phyloP scores from a whole-genome alignment of 2,113 vertebrate genomes.

The Cichladusa arquata region DNA sequence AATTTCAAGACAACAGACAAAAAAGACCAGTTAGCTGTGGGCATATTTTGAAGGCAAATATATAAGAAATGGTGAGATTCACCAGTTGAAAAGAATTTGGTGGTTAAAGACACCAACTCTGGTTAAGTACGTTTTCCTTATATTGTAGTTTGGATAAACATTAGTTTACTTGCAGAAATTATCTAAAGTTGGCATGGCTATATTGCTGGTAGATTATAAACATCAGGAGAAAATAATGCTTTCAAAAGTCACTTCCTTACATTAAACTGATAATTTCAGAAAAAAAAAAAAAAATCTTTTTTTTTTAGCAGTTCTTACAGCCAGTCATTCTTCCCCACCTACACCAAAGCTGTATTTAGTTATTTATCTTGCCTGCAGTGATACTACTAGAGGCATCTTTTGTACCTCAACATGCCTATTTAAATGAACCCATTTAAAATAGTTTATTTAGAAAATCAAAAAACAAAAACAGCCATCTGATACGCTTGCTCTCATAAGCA shows the following conservation, averaged over 20 bases:
- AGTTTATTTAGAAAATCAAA: neutral
- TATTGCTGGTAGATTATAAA: neutral
- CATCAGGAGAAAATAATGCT: neutral
- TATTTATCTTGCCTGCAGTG: constrained; percentile 36
- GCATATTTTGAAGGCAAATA: neutral
- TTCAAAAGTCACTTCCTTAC: neutral
- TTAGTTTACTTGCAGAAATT: neutral
- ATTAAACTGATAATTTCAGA: neutral
- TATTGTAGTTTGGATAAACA: neutral
- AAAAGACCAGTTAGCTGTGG: neutral
- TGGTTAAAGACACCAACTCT: neutral
- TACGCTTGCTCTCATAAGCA: neutral
- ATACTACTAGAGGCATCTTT: constrained; percentile 20
- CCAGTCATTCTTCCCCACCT: neutral
- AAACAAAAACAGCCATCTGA: constrained; percentile 10
- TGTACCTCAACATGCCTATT: neutral
- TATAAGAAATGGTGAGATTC: neutral
- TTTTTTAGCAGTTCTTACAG: neutral
- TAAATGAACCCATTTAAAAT: neutral
- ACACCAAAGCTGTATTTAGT: neutral
- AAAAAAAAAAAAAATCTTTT: neutral
- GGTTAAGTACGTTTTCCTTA: neutral
- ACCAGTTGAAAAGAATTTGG: neutral
- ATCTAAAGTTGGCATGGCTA: neutral
- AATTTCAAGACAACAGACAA: neutral